phyloP scores from a whole-genome alignment of 2,797 vertebrate species.

The Silurus lanzhouensis region DNA sequence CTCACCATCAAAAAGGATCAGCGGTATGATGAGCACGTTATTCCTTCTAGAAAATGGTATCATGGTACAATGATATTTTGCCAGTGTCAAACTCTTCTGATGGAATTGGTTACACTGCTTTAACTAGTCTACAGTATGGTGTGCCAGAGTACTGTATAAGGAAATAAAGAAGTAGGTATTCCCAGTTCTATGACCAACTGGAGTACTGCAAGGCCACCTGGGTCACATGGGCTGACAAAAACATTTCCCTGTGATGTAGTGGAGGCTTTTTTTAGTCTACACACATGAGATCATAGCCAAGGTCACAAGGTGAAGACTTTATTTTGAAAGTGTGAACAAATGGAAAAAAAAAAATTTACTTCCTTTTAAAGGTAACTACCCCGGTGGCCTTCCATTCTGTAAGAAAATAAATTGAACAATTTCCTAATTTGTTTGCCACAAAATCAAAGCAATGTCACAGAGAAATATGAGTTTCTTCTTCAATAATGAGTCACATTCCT shows the following conservation, averaged over 20 bases:
- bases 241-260: background rate
- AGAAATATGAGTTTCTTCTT: background rate
- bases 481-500: background rate
- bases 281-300: background rate
- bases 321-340: background rate
- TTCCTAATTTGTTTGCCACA: background rate
- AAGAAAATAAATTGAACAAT: background rate
- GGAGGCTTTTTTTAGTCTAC: background rate
- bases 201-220: background rate
- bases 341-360: background rate
- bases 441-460: background rate
- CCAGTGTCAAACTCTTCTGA: background rate
- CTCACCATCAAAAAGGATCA: background rate
- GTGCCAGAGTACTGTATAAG: background rate
- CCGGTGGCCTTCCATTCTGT: background rate
- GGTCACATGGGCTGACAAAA: background rate
- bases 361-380: background rate
- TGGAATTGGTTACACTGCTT: background rate
- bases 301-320: background rate
- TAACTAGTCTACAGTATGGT: background rate
- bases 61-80: background rate
- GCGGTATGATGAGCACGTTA: background rate
- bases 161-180: background rate
- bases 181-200: background rate
- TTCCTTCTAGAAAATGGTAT: background rate